Percentiles rank a stretch among this genome's conserved stretches.
Evolutionary conservation across 2,113 vertebrate genomes (phyloP).

Genomic region (Pardalotus punctatus): DNA sequence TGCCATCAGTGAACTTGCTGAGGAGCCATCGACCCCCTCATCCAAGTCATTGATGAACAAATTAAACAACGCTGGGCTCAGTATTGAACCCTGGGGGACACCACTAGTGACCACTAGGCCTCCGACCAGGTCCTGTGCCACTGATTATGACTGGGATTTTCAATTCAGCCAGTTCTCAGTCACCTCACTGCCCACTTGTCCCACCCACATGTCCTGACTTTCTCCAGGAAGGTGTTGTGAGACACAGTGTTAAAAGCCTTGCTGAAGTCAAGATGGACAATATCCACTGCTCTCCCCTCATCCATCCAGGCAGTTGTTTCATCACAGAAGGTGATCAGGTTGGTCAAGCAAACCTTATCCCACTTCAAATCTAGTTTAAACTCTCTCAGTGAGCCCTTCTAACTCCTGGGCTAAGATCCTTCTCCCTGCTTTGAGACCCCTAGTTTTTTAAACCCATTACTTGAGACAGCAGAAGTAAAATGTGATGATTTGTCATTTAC

Average conservation of each 20-base stretch:
- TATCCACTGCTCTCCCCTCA: neutral
- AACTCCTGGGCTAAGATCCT: neutral
- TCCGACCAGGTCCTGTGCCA: neutral
- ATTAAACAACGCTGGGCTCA: neutral
- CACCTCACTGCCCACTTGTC: neutral
- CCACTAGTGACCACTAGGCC: no score
- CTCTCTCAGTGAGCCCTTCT: neutral
- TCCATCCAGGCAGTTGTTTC: neutral
- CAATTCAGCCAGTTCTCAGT: neutral
- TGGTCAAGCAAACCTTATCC: neutral
- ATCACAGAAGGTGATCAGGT: neutral
- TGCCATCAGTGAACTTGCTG: neutral
- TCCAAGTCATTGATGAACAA: neutral
- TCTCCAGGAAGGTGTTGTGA: neutral
- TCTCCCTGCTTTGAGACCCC: neutral
- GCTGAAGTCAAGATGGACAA: neutral
- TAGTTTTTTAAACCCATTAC: neutral
- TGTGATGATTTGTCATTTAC: neutral
- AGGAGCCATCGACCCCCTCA: neutral
- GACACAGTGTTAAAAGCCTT: rapidly evolving
- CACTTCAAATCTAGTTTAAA: neutral
- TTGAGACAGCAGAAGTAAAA: neutral
- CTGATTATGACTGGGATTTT: neutral
- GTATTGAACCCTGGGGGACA: neutral
- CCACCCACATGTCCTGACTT: neutral